phyloP scores from a whole-genome alignment of 2,113 vertebrate genomes.

The Talpa occidentalis region DNA sequence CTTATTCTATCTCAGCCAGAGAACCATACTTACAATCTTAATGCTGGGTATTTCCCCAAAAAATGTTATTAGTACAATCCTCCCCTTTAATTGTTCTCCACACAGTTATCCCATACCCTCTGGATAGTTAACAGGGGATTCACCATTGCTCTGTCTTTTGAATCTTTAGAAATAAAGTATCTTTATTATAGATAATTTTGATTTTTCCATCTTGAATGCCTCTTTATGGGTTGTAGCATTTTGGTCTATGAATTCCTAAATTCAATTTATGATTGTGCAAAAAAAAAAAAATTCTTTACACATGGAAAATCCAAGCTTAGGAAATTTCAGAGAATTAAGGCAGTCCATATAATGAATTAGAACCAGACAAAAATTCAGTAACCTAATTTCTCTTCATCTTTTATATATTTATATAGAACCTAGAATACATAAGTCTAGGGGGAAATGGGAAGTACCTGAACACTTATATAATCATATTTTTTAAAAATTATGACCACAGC shows the following conservation, averaged over 20 bases:
- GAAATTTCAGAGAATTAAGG: slow-evolving; percentile 38
- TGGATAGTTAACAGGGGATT: slow-evolving; percentile 3
- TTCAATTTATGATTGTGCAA: slow-evolving; percentile 33
- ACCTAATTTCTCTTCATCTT: slow-evolving; percentile 16
- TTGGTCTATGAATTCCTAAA: slow-evolving; percentile 20
- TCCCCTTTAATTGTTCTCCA: slow-evolving; percentile 64
- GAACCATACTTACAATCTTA: neutral
- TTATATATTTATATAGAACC: neutral
- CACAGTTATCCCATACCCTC: neutral
- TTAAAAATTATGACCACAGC: neutral
- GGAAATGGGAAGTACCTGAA: neutral
- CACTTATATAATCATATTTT: neutral
- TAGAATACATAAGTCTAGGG: neutral
- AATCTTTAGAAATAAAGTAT: slow-evolving; percentile 31
- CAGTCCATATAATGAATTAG: slow-evolving; percentile 25
- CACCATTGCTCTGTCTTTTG: neutral
- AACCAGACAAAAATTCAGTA: slow-evolving; percentile 26
- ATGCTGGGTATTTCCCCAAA: neutral
- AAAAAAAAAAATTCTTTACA: slow-evolving; percentile 40
- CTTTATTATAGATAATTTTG: slow-evolving; percentile 32
- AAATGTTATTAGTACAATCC: neutral
- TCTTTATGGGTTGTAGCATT: neutral
- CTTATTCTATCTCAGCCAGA: neutral
- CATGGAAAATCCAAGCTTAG: slow-evolving; percentile 30
- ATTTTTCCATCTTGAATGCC: neutral